Evolutionary conservation across 2,113 vertebrate species (phyloP).

Genomic region (Addax nasomaculatus): DNA sequence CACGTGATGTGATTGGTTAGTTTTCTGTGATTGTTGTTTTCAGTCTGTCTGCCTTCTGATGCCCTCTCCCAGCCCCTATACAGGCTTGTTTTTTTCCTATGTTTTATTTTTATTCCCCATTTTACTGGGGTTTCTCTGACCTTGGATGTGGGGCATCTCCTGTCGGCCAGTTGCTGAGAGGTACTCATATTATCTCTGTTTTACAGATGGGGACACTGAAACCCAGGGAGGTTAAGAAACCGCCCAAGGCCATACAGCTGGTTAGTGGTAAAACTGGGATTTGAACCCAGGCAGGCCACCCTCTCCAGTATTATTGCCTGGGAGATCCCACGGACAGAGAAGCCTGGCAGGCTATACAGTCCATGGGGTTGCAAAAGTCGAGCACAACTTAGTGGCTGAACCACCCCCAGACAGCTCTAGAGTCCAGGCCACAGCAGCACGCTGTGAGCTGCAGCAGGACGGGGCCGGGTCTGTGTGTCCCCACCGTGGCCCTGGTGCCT

Average conservation of each 20-base stretch:
- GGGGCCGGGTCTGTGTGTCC: accelerated
- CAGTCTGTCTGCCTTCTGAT: background rate
- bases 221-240: background rate
- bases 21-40: background rate
- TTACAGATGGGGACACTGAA: background rate
- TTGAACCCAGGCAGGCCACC: background rate
- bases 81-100: too few species aligned
- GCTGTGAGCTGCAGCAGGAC: accelerated
- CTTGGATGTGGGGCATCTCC: background rate
- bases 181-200: background rate
- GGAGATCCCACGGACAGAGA: background rate
- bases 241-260: accelerated
- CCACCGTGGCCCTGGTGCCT: accelerated
- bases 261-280: background rate
- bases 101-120: too few species aligned
- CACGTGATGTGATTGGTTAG: background rate
- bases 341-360: background rate
- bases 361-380: background rate
- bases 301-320: background rate
- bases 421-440: accelerated
- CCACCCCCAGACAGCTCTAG: accelerated
- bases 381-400: background rate
- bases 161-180: background rate
- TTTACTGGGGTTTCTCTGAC: background rate
- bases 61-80: background rate